A percentile compares a stretch with the other conserved stretches of the same genome.
Evolutionary conservation across 2,888 invertebrate genomes (phyloP).

Genomic region (Drosophila melanocephala): DNA sequence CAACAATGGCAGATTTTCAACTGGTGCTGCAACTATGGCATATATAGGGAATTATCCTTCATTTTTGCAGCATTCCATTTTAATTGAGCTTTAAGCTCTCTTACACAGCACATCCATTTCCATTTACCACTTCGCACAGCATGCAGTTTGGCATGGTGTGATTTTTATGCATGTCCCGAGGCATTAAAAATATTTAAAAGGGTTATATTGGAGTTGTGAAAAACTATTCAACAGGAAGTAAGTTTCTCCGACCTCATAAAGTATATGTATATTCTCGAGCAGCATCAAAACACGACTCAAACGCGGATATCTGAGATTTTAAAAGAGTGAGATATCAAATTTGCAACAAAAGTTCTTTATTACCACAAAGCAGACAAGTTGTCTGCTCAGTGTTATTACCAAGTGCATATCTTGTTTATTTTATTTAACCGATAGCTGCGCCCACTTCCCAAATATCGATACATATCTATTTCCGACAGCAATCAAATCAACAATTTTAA

Average conservation of each 20-base stretch:
- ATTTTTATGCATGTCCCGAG: background rate
- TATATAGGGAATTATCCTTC: slow-evolving; percentile 62
- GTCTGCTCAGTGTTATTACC: too few relatives aligned
- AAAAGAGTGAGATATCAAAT: background rate
- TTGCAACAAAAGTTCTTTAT: background rate
- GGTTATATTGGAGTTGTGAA: background rate
- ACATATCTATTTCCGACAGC: background rate
- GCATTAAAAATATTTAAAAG: background rate
- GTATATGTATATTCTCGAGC: background rate
- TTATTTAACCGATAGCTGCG: background rate
- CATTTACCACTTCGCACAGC: slow-evolving; percentile 16
- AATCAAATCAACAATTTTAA: background rate
- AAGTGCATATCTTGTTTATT: background rate
- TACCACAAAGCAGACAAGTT: too few relatives aligned
- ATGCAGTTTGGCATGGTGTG: background rate
- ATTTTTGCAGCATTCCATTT: slow-evolving; percentile 60
- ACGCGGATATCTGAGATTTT: background rate
- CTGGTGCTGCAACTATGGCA: slow-evolving; percentile 31
- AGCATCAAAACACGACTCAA: background rate
- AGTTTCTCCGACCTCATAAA: background rate
- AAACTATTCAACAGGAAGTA: background rate
- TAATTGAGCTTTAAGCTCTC: slow-evolving; percentile 64
- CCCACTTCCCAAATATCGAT: background rate
- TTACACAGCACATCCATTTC: slow-evolving; percentile 10
- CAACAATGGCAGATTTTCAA: slow-evolving; percentile 35